A percentile compares a stretch with the other conserved stretches of the same genome.
Conservation (phyloP, 2,888 invertebrate species). For the Nipponacmea schrenckii region DNA sequence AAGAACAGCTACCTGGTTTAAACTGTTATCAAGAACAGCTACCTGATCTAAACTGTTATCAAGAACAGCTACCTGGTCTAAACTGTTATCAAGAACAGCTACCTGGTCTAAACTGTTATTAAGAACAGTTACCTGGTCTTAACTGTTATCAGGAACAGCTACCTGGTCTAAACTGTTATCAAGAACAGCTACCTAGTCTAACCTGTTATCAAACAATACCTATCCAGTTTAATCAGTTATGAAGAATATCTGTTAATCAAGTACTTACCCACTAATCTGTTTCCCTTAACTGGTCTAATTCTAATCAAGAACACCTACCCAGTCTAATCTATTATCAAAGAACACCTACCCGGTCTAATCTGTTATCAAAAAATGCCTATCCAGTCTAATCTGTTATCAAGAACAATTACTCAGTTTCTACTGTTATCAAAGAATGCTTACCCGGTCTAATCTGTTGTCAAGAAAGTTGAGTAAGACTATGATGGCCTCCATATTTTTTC, state of each 20-base stretch:
- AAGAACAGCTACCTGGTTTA: neutral
- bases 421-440: slow-evolving; percentile 71
- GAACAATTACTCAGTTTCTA: slow-evolving; percentile 69
- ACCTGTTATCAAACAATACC: too few relatives aligned
- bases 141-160: too few relatives aligned
- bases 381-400: slow-evolving; percentile 73
- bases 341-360: neutral
- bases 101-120: slow-evolving; percentile 66
- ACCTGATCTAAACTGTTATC: slow-evolving; percentile 66
- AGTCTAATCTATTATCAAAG: neutral
- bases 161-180: too few relatives aligned
- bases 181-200: neutral
- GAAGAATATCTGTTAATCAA: slow-evolving; percentile 66
- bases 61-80: neutral
- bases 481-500: slow-evolving; percentile 82
- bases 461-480: slow-evolving; percentile 79
- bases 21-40: slow-evolving; percentile 72
- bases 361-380: slow-evolving; percentile 74
- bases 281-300: neutral
- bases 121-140: too few relatives aligned
- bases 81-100: slow-evolving; percentile 72
- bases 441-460: slow-evolving; percentile 74
- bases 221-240: too few relatives aligned
- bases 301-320: neutral
- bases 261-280: too few relatives aligned